Evolutionary conservation across 2,113 vertebrate genomes (phyloP).

Genomic region (Abramis brama): DNA sequence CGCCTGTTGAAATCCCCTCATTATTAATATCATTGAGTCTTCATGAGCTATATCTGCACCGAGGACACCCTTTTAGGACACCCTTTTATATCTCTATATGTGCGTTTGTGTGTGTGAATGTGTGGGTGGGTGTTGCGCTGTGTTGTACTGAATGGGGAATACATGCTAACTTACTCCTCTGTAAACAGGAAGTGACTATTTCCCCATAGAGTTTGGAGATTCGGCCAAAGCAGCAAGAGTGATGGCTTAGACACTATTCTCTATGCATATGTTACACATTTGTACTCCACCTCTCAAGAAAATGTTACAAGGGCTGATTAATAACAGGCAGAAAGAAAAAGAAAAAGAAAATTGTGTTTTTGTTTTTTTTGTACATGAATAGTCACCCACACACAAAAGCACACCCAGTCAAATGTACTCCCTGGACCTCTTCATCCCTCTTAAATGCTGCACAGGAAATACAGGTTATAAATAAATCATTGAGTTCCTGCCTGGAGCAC

Average conservation of each 20-base stretch:
- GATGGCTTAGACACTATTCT: neutral
- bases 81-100: neutral
- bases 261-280: neutral
- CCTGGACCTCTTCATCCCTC: conserved; percentile 55
- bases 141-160: conserved; percentile 63
- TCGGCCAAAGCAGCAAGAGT: conserved; percentile 30
- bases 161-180: conserved; percentile 55
- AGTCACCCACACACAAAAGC: conserved; percentile 11
- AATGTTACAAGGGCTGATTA: neutral
- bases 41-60: neutral
- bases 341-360: neutral
- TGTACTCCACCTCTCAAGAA: conserved; percentile 9
- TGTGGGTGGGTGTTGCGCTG: conserved; percentile 7
- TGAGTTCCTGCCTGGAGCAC: conserved; percentile 61
- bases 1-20: neutral
- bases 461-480: conserved; percentile 74
- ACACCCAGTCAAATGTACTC: neutral
- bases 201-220: conserved; percentile 62
- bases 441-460: conserved; percentile 70
- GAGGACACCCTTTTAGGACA: conserved; percentile 1
- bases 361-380: neutral
- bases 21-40: neutral
- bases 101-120: neutral
- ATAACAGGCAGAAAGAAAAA: neutral
- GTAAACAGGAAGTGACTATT: conserved; percentile 79